Evolutionary conservation across 92 coral and sea anemone genomes (phyloP).

Genomic region (Zoanthus sociatus): DNA sequence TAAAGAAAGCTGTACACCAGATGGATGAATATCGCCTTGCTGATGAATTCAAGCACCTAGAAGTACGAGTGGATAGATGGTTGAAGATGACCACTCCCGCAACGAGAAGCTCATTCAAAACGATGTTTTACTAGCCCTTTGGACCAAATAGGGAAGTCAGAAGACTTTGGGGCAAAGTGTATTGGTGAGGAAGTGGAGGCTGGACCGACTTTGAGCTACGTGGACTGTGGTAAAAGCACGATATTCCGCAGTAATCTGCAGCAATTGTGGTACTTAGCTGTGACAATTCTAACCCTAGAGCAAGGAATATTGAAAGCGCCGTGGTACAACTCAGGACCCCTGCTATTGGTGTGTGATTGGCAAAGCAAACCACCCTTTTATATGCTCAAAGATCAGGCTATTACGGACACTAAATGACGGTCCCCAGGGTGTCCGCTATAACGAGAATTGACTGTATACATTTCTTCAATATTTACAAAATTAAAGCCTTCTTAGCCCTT

Average conservation of each 20-base stretch:
- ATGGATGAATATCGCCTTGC: slow-evolving; percentile 58
- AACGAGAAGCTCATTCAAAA: slow-evolving; percentile 50
- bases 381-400: slow-evolving; percentile 25
- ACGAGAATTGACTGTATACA: no score
- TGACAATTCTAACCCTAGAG: slow-evolving; percentile 24
- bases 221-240: slow-evolving; percentile 47
- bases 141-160: slow-evolving; percentile 45
- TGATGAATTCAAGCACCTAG: slow-evolving; percentile 55
- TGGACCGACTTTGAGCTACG: slow-evolving; percentile 31
- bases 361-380: slow-evolving; percentile 37
- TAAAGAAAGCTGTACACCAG: slow-evolving; percentile 60
- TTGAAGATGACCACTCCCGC: slow-evolving; percentile 40
- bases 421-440: no score
- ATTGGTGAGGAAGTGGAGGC: slow-evolving; percentile 29
- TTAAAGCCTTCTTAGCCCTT: no score
- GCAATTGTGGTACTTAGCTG: slow-evolving; percentile 49
- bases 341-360: slow-evolving; percentile 53
- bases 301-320: slow-evolving; percentile 41
- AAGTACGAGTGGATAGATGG: slow-evolving; percentile 55
- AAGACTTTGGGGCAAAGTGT: slow-evolving; percentile 29
- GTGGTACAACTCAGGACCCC: slow-evolving; percentile 49
- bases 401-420: no score
- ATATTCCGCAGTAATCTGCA: slow-evolving; percentile 43
- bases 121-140: slow-evolving; percentile 47
- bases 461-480: no score